Evolutionary conservation across 2,797 vertebrate genomes (phyloP), one percentile per base, ranked within the genome.

Genomic region (Chelonia mydas): DNA sequence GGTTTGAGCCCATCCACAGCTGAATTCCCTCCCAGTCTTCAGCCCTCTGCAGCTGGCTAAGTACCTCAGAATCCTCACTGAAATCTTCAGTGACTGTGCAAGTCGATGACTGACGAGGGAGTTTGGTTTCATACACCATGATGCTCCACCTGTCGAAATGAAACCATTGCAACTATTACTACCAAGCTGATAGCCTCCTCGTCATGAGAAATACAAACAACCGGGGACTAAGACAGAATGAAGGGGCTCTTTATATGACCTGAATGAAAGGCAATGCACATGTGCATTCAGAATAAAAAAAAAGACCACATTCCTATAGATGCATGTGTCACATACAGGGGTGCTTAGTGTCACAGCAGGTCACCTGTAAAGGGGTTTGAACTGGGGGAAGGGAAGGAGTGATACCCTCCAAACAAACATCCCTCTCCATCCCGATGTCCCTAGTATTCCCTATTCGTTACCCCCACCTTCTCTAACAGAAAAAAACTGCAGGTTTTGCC

Each of bases 71-170:
- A 97, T 99, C 99, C 21, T 99, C 99, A 41, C 98, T 99, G 97
- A 99, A 99, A 96, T 99, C 99, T 96, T 99, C 99, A 0, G 99
- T 98, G 89, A 98, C 98, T 0, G 98, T 98, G 87, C 99, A 99
- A 47, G 98, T 96, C 5, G 99, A 99, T 80, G 98, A 98, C 97
- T 99, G 99, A 92, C 98, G 98, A 84, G 99, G 99, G 81, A 99
- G 98, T 98, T 99, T 99, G 61, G 99, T 99, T 98, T 99, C 99
- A 3, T 99, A 99, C 6, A 99, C 99, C 99, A 99, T 99, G 92
- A 99, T 99, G 85, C 99, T 99, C 99, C 99, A 99, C 96, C 99
- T 99, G 94, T 94, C 86, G 92, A 91, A 94, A 94, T 96, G 81
- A 13, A 91, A 84, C 45, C 28, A 93, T 37, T 84, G 88, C 0